These are phyloP conservation scores for Gambusia affinis DNA, from an alignment of 2,113 vertebrate species.

Conservation along the genomic window DNA sequence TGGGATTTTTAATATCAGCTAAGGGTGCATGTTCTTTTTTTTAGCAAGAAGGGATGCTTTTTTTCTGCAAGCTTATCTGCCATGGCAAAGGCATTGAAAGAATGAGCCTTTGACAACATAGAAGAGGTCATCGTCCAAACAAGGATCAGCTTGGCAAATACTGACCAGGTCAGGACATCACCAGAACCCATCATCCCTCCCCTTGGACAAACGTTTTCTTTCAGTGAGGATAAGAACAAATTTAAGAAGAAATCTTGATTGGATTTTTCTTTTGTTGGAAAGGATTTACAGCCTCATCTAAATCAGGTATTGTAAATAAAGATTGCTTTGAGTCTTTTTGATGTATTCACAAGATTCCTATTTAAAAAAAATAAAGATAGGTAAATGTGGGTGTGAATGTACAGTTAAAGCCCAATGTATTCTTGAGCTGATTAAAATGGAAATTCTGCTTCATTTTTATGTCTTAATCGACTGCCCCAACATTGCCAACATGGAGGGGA, in stretches of 20 bases:
- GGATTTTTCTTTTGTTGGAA: slow-evolving; percentile 84
- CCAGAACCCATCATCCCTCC: slow-evolving; percentile 69
- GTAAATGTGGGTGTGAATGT: slow-evolving; percentile 71
- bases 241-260: slow-evolving; percentile 75
- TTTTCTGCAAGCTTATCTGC: slow-evolving; percentile 84
- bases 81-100: slow-evolving; percentile 88
- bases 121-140: slow-evolving; percentile 82
- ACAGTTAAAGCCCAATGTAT: slow-evolving; percentile 74
- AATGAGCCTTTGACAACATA: slow-evolving; percentile 86
- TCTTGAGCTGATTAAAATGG: slow-evolving; percentile 71
- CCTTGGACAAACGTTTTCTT: slow-evolving; percentile 68
- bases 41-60: slow-evolving; percentile 69
- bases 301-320: slow-evolving; percentile 92
- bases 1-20: slow-evolving; percentile 80
- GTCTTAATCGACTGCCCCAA: background rate
- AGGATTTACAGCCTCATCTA: slow-evolving; percentile 85
- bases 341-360: slow-evolving; percentile 73
- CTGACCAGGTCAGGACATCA: slow-evolving; percentile 78
- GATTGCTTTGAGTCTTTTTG: slow-evolving; percentile 74
- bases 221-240: slow-evolving; percentile 67
- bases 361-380: slow-evolving; percentile 74
- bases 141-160: slow-evolving; percentile 86
- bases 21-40: slow-evolving; percentile 76
- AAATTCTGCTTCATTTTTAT: slow-evolving; percentile 2
- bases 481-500: background rate